Evolutionary conservation across 23 tunicate genomes (phyloP).

Genomic region (Halocynthia aurantium): DNA sequence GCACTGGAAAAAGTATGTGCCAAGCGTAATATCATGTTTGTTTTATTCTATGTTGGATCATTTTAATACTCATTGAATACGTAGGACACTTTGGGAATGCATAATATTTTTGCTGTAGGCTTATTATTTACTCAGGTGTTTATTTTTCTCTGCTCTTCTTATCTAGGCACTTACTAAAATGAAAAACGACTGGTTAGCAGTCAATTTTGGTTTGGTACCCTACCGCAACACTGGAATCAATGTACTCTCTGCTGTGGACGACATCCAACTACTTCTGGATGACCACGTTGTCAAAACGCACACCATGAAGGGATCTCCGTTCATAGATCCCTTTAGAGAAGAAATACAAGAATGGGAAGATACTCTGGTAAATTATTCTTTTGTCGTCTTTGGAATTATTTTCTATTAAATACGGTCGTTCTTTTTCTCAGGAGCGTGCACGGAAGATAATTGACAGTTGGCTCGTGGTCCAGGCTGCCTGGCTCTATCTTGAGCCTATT

Average conservation of each 20-base stretch:
- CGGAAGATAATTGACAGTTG: constrained; percentile 71
- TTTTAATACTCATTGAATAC: too few relatives aligned
- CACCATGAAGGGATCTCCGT: constrained; percentile 93
- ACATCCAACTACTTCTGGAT: constrained; percentile 75
- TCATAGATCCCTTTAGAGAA: constrained; percentile 70
- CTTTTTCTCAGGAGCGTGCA: constrained; percentile 57
- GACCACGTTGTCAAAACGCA: constrained; percentile 92
- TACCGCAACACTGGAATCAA: constrained; percentile 58
- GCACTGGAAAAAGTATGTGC: constrained; percentile 55
- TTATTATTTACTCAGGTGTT: background rate
- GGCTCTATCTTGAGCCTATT: constrained; percentile 86
- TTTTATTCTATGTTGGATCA: background rate
- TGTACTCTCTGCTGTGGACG: constrained; percentile 80
- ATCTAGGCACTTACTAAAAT: constrained; percentile 67
- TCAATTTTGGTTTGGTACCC: constrained; percentile 57
- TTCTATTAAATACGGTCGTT: background rate
- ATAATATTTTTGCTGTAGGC: too few relatives aligned
- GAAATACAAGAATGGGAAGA: constrained; percentile 89
- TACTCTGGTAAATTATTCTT: constrained; percentile 38
- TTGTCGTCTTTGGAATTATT: background rate
- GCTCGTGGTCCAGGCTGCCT: constrained; percentile 84
- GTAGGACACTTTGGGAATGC: too few relatives aligned
- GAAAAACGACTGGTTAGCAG: constrained; percentile 72
- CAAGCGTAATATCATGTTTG: background rate
- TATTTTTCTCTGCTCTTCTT: background rate